Evolutionary conservation across 2,888 invertebrate genomes (phyloP).

Genomic region (Chalcis sispes): DNA sequence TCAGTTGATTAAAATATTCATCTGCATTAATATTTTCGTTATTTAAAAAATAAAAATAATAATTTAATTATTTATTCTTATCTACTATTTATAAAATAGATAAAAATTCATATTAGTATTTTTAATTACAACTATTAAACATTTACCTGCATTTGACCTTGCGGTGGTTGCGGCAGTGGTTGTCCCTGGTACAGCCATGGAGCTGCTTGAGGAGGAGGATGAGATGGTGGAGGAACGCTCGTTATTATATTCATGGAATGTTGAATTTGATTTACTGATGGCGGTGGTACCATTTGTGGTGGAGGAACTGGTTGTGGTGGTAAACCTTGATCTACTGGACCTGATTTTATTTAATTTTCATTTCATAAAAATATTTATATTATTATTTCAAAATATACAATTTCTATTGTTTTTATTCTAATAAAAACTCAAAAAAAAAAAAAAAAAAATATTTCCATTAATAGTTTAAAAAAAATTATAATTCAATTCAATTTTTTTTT

Average conservation of each 20-base stretch:
- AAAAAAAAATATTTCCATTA: too few relatives aligned
- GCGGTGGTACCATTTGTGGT: constrained; percentile 74
- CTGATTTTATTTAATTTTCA: constrained; percentile 9
- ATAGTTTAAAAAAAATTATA: too few relatives aligned
- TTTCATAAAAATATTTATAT: constrained; percentile 2
- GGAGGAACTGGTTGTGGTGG: constrained; percentile 76
- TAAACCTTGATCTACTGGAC: constrained; percentile 75
- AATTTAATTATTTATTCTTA: background rate
- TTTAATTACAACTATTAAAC: background rate
- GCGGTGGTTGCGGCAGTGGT: constrained; percentile 65
- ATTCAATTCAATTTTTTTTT: too few relatives aligned
- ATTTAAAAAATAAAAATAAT: background rate
- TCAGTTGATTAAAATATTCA: too few relatives aligned
- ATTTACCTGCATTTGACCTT: constrained; percentile 70
- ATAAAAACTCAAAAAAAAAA: too few relatives aligned
- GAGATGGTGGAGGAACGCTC: constrained; percentile 72
- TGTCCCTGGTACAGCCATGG: constrained; percentile 73
- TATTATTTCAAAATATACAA: background rate
- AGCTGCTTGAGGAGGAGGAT: constrained; percentile 71
- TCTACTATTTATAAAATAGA: background rate
- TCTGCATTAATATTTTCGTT: background rate
- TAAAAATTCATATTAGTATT: background rate
- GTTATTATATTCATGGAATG: constrained; percentile 72
- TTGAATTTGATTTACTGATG: constrained; percentile 68
- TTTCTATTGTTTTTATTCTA: too few relatives aligned